Base-by-base conservation (phyloP, 2,888 invertebrate species). In the Callyntrura sp. region DNA sequence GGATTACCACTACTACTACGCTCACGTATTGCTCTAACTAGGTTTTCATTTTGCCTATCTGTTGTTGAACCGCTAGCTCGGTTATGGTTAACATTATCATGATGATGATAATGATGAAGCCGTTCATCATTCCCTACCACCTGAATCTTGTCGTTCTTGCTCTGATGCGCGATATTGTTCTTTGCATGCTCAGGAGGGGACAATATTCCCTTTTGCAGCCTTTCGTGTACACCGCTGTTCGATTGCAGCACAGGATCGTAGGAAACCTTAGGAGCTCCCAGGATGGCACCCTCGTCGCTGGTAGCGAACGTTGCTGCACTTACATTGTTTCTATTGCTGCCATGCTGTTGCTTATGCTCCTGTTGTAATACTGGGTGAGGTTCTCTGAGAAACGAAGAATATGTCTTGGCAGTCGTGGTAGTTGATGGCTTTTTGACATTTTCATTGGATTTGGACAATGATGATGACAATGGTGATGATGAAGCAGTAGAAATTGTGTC, bases 131-230 rank as follows among this genome's bases (percentile, higher is more conserved):
- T 35, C 3, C 35, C 35, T 35, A 35, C 57, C 81, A 87, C 91
- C 90, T 91, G 90, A 55, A 73, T 79, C 83, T 85, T 43, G 57
- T 79, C 51, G 57, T 79, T 76, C 84, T 89, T 79, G 28, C 76
- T 45, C 57, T 76, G 84, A 68, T 84, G 48, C 25, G 28, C 20
- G 20, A 12, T n/a, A 70, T 17, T 60, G n/a, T n/a, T n/a, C 83
- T 79, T 68, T 45, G n/a, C n/a, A 35, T 83, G 84, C 35, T 20
- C 45, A 8, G 14, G 12, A 35, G 55, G 73, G 25, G 55, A 70
- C 70, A 55, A 79, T n/a, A 68, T 55, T 79, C 51, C 86, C 65
- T 48, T 79, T 55, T 51, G 48, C 14, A 17, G 11, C 17, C 17
- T 70, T 45, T 70, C 76, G 70, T 57, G 43, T 70, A 23, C 9